phyloP scores from a whole-genome alignment of 2,113 vertebrate genomes.

The Sakesphorus luctuosus region DNA sequence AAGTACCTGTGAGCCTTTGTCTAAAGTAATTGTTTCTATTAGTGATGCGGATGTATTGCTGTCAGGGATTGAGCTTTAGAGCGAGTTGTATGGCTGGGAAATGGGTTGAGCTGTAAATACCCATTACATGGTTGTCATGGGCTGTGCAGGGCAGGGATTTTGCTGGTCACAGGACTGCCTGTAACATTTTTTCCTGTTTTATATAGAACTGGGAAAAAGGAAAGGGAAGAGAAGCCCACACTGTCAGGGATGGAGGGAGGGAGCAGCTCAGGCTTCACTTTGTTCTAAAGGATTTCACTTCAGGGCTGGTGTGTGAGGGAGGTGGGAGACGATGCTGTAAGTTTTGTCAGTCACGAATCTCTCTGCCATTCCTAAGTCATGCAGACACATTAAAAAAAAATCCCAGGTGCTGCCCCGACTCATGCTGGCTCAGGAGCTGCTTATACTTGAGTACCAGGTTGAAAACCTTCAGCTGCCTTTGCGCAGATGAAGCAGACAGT shows the following conservation, averaged over 20 bases:
- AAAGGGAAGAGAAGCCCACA: accelerated
- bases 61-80: background rate
- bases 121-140: accelerated
- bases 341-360: background rate
- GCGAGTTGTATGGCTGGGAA: background rate
- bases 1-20: background rate
- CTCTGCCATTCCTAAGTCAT: background rate
- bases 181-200: accelerated
- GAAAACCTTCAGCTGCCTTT: background rate
- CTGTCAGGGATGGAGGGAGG: background rate
- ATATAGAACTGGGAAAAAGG: background rate
- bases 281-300: background rate
- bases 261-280: background rate
- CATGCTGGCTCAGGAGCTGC: background rate
- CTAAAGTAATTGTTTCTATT: background rate
- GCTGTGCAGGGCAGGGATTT: background rate
- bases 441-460: background rate
- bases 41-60: background rate
- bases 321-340: background rate
- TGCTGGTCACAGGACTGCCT: background rate
- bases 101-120: background rate
- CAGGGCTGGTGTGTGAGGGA: background rate
- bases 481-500: background rate
- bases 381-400: background rate
- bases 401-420: background rate